Conservation (phyloP, 2,797 vertebrate species). For the Tamandua tetradactyla region DNA sequence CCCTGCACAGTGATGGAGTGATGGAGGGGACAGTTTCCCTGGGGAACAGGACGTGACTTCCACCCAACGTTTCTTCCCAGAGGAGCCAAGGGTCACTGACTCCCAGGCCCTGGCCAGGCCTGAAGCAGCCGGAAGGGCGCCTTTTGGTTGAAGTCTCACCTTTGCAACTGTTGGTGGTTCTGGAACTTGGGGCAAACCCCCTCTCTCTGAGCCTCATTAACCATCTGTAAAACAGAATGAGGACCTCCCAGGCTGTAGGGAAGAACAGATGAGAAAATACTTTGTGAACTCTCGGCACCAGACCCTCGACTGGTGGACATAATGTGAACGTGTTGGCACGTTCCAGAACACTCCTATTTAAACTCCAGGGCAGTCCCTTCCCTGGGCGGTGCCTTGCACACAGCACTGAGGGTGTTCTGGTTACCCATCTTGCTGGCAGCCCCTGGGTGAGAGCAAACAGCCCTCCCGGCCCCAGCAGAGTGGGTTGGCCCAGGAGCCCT, state of each 20-base stretch:
- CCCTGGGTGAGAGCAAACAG: not conserved
- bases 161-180: not conserved
- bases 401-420: fast-evolving
- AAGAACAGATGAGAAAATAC: not conserved
- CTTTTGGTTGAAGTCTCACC: not conserved
- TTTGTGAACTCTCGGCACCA: not conserved
- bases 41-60: not conserved
- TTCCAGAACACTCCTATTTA: not conserved
- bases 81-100: not conserved
- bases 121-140: fast-evolving
- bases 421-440: not conserved
- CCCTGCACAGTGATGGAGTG: not conserved
- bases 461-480: not conserved
- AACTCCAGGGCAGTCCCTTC: not conserved
- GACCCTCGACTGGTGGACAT: fast-evolving
- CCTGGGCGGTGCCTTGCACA: not conserved
- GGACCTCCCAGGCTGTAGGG: fast-evolving
- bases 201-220: not conserved
- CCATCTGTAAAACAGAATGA: not conserved
- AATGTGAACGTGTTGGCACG: fast-evolving
- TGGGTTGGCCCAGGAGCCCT: not conserved
- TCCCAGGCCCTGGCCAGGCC: too few relatives aligned
- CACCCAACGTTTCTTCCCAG: not conserved
- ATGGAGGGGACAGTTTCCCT: fast-evolving
- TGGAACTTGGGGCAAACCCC: not conserved